Conservation (phyloP, 2,888 invertebrate species). For the Acrocyrtus sp. region DNA sequence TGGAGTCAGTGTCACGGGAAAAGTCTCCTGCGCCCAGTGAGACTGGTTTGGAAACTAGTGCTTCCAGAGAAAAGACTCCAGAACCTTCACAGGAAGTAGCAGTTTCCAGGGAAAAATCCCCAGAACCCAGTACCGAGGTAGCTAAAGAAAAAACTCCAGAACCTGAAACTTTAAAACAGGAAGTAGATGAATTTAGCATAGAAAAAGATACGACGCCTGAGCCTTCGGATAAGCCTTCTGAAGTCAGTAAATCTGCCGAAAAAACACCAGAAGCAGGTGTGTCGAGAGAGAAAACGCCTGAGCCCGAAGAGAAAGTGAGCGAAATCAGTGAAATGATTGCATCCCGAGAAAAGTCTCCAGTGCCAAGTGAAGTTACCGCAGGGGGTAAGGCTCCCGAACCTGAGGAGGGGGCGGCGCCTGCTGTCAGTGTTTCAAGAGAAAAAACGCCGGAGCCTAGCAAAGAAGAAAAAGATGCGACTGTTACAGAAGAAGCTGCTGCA, state of each 20-base stretch:
- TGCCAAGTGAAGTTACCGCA: too few relatives aligned
- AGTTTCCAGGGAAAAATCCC: constrained; percentile 7
- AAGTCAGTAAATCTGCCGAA: not conserved
- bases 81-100: constrained; percentile 1
- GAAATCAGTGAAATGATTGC: constrained; percentile 10
- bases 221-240: too few relatives aligned
- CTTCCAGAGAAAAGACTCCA: constrained; percentile 11
- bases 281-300: constrained; percentile 25
- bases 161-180: not conserved
- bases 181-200: not conserved
- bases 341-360: not conserved
- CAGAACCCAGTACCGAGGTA: constrained; percentile 10
- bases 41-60: too few relatives aligned
- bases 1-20: not conserved
- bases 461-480: too few relatives aligned
- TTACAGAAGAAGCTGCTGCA: not conserved
- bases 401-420: constrained; percentile 4
- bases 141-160: constrained; percentile 3
- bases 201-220: too few relatives aligned
- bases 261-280: not conserved
- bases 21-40: constrained; percentile 14
- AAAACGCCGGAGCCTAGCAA: constrained; percentile 29
- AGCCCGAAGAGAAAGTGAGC: constrained; percentile 6
- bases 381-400: constrained; percentile 33
- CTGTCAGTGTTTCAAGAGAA: constrained; percentile 14